Evolutionary conservation across 2,797 vertebrate species (phyloP).

Genomic region (Lagorchestes hirsutus): DNA sequence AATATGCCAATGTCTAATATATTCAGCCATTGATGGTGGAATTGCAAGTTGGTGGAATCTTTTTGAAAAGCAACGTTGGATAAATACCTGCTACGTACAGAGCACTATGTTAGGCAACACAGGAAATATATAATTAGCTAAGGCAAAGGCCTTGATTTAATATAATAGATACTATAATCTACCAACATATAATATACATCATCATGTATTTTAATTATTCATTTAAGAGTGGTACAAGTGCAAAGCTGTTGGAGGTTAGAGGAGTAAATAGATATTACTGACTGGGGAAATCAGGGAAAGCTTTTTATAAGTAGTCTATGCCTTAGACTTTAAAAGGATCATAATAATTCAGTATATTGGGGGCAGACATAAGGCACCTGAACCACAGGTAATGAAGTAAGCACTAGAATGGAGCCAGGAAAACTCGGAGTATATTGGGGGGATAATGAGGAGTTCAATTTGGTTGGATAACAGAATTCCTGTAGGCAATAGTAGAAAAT

Average conservation of each 20-base stretch:
- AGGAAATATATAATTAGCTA: neutral
- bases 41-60: neutral
- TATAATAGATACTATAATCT: neutral
- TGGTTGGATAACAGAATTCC: neutral
- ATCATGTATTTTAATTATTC: neutral
- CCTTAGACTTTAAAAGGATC: neutral
- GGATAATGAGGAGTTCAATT: neutral
- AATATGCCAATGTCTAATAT: neutral
- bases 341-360: neutral
- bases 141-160: neutral
- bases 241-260: neutral
- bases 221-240: neutral
- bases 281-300: neutral
- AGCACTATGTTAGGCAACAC: neutral
- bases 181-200: neutral
- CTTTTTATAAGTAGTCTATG: neutral
- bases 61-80: neutral
- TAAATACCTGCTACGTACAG: neutral
- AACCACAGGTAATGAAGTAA: neutral
- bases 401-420: neutral
- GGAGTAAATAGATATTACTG: neutral
- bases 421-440: neutral
- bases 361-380: neutral
- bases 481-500: neutral
- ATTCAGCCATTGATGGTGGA: neutral